phyloP scores from a whole-genome alignment of 23 tunicate species.

The Ciona savignyi region DNA sequence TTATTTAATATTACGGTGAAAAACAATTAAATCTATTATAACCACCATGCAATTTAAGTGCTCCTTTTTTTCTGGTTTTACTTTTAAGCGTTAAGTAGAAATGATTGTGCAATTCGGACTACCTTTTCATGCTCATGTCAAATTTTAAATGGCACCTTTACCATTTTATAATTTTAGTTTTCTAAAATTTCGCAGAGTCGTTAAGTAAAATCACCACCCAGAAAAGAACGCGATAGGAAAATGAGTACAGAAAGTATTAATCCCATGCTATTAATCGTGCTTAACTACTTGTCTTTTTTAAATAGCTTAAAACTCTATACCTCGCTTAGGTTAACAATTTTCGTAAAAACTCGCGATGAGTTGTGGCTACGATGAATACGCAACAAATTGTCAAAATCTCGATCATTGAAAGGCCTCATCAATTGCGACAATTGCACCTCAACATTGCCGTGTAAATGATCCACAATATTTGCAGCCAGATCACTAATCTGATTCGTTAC shows the following conservation, averaged over 20 bases:
- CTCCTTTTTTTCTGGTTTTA: not conserved
- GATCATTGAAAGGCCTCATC: not conserved
- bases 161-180: too few species aligned
- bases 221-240: too few species aligned
- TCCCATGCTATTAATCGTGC: too few species aligned
- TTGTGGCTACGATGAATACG: not conserved
- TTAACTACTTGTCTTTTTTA: too few species aligned
- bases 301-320: too few species aligned
- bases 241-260: too few species aligned
- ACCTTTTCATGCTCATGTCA: too few species aligned
- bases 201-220: too few species aligned
- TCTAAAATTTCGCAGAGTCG: too few species aligned
- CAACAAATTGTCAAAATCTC: not conserved
- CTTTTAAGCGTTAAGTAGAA: not conserved
- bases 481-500: not conserved
- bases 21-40: not conserved
- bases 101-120: too few species aligned
- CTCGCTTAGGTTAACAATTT: slow-evolving; percentile 19
- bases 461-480: not conserved
- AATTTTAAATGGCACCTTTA: too few species aligned
- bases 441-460: slow-evolving; percentile 8
- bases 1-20: not conserved
- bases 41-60: not conserved
- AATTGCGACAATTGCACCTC: slow-evolving; percentile 18
- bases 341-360: slow-evolving; percentile 11